phyloP scores from a whole-genome alignment of 2,113 vertebrate species.

The Mungos mungo region DNA sequence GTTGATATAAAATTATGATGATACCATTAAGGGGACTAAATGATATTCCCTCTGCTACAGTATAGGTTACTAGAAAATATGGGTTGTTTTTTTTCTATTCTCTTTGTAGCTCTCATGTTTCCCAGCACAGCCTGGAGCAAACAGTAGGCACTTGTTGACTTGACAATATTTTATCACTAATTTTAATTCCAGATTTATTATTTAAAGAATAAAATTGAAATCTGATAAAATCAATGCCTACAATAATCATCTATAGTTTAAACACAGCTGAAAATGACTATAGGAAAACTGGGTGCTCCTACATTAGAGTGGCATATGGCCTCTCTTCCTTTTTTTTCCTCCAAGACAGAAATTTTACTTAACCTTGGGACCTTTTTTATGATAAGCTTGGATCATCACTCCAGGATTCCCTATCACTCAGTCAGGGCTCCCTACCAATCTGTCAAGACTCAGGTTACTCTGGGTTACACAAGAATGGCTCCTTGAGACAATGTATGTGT shows the following conservation, averaged over 20 bases:
- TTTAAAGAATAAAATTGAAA: neutral
- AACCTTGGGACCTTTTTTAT: neutral
- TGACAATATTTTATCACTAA: neutral
- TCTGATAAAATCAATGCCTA: neutral
- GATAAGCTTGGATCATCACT: neutral
- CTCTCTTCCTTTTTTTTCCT: neutral
- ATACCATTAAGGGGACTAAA: neutral
- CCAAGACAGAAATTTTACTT: neutral
- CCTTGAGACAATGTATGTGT: neutral
- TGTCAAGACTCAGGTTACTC: neutral
- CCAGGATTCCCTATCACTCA: neutral
- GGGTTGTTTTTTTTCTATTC: neutral
- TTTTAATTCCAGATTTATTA: neutral
- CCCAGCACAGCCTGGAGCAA: neutral
- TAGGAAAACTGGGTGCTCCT: neutral
- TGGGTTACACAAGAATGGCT: neutral
- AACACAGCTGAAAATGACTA: neutral
- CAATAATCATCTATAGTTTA: neutral
- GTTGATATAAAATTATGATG: neutral
- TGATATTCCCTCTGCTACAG: neutral
- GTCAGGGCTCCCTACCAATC: neutral
- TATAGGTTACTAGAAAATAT: neutral
- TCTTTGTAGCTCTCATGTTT: neutral
- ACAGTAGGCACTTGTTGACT: neutral
- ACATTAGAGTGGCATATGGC: neutral